phyloP scores from a whole-genome alignment of 2,797 vertebrate species.

The Geotrypetes seraphini region DNA sequence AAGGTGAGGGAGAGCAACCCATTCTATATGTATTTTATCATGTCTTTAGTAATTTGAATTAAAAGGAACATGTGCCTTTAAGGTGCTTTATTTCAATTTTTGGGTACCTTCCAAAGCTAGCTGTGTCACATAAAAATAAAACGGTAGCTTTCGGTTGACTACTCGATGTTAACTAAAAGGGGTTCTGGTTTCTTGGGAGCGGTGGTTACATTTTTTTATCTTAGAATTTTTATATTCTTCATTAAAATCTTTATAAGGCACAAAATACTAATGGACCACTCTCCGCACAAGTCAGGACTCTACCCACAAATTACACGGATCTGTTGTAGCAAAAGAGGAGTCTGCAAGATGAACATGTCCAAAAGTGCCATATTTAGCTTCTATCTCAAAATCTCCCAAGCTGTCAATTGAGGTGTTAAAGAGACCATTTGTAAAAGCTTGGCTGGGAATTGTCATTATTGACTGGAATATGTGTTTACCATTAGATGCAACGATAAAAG shows the following conservation, averaged over 20 bases:
- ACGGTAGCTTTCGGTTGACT: no score
- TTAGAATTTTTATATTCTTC: background rate
- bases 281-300: constrained; percentile 44
- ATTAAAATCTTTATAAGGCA: constrained; percentile 26
- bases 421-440: constrained; percentile 73
- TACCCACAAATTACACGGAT: constrained; percentile 43
- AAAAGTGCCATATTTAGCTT: constrained; percentile 73
- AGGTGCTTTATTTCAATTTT: no score
- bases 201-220: no score
- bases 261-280: constrained; percentile 36
- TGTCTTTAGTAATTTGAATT: no score
- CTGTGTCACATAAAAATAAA: no score
- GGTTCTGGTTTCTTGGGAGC: no score
- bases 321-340: constrained; percentile 62
- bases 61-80: no score
- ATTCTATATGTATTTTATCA: no score
- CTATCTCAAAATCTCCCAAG: constrained; percentile 70
- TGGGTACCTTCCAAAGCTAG: no score
- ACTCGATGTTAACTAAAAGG: no score
- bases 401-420: constrained; percentile 74
- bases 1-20: no score
- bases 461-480: constrained; percentile 73
- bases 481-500: constrained; percentile 71
- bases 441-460: constrained; percentile 71
- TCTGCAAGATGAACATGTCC: constrained; percentile 62